phyloP scores from a whole-genome alignment of 2,888 invertebrate genomes.

The Plebejus anna region DNA sequence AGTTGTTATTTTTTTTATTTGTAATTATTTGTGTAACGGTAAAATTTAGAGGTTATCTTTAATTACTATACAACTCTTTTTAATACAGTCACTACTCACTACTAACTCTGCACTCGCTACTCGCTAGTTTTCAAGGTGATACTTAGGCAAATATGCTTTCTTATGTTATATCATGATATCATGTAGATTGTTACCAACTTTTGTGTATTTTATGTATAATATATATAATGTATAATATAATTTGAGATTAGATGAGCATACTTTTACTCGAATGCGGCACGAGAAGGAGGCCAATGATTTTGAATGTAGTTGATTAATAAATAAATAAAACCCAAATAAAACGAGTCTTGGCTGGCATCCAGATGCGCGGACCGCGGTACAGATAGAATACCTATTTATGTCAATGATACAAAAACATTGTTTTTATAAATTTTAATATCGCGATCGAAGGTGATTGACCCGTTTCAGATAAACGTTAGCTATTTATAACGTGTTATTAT shows the following conservation, averaged over 20 bases:
- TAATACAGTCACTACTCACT: too few species aligned
- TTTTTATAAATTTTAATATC: slow-evolving; percentile 15
- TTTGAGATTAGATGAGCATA: neutral
- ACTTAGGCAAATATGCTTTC: neutral
- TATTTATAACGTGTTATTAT: slow-evolving; percentile 22
- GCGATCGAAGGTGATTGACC: slow-evolving; percentile 14
- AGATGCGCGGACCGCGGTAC: neutral
- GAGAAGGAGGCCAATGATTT: slow-evolving; percentile 5
- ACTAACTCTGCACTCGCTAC: neutral
- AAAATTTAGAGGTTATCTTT: too few species aligned
- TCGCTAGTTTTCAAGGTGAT: neutral
- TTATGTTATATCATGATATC: neutral
- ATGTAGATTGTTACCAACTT: neutral
- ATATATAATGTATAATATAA: neutral
- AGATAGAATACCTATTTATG: neutral
- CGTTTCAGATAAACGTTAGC: neutral
- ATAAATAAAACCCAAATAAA: slow-evolving; percentile 18
- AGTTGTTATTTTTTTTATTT: too few species aligned
- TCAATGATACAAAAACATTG: slow-evolving; percentile 16
- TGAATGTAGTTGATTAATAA: neutral
- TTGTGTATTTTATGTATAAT: neutral
- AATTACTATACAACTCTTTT: neutral
- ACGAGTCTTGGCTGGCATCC: neutral
- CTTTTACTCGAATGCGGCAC: neutral
- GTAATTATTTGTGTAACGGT: too few species aligned